phyloP scores from a whole-genome alignment of 2,888 invertebrate species.

The Andrena chrysosceles region DNA sequence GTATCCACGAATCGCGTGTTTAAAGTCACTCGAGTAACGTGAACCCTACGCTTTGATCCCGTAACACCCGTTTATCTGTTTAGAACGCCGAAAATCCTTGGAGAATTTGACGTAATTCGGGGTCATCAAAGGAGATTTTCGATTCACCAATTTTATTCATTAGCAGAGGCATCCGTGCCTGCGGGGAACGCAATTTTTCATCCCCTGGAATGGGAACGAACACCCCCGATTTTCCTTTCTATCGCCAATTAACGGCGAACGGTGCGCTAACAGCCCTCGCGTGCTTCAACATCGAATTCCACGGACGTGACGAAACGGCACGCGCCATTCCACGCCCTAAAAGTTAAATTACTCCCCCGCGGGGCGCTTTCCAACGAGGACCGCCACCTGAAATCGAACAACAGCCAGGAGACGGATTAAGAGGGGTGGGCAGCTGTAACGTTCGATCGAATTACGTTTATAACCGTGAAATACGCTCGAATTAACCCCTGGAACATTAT shows the following conservation, averaged over 20 bases:
- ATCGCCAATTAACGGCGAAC: conserved; percentile 9
- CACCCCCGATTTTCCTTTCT: not conserved
- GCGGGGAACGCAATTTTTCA: not conserved
- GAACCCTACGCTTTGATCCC: not conserved
- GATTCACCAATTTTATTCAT: no score
- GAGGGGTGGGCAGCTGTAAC: conserved; percentile 7
- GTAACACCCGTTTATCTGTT: not conserved
- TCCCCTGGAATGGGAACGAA: no score
- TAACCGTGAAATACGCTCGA: conserved; percentile 43
- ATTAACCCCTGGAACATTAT: conserved; percentile 62
- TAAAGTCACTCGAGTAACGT: not conserved
- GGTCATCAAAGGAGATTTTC: no score
- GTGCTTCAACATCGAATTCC: conserved; percentile 23
- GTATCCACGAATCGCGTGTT: not conserved
- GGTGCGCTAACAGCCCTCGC: not conserved
- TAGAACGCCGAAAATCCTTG: no score
- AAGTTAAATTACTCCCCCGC: conserved; percentile 49
- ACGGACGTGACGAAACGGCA: conserved; percentile 41
- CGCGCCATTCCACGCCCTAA: conserved; percentile 16
- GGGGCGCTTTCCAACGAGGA: conserved; percentile 23
- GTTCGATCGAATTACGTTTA: conserved; percentile 45
- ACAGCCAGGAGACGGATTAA: not conserved
- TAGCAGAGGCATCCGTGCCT: not conserved
- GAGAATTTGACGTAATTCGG: no score
- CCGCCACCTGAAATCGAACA: conserved; percentile 16